Evolutionary conservation across 2,113 vertebrate genomes (phyloP), one percentile per base, ranked within the genome.

Genomic region (Electrona antarctica): DNA sequence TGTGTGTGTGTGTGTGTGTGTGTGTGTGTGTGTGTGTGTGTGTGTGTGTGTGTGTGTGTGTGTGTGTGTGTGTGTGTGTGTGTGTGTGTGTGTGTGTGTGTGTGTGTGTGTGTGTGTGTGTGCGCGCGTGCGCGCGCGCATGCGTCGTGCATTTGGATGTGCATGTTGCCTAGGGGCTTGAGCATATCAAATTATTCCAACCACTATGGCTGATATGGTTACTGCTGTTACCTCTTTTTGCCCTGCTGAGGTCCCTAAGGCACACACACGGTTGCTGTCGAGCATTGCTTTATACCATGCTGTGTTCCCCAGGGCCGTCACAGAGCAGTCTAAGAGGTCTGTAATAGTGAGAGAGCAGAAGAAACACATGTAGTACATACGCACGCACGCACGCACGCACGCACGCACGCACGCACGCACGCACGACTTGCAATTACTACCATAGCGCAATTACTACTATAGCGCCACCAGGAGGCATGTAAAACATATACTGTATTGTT

Each of bases 221-320:
- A 7, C 12, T 60, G 76, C 64, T 76, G 78, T 72, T 72, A 33
- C 68, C 57, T 73, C 65, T 78, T 68, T 74, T 74, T 74, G 75
- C 68, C 82, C 74, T 50, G 11, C 60, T 62, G 60, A 45, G 60
- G 45, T 28, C 60, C 45, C 60, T 54, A 41, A 41, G 64, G 64
- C 21, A 64, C 69, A 67, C 73, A 73, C 71, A 77, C 33, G 33
- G 33, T 46, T 8, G 60, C 41, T 45, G 74, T 72, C 73, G 84
- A 69, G 67, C 76, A 74, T 76, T 78, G 78, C 79, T 86, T 77
- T 78, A 60, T 67, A 69, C 70, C 82, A 63, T 63, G 49, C 71
- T 79, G 81, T 51, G 79, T 51, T 80, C 85, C 78, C 70, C 21
- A 49, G 55, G 71, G 89, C 85, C 66, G 67, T 59, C 70, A 76